Evolutionary conservation across 2,888 invertebrate genomes (phyloP).

Genomic region (Drosophila fungiperda): DNA sequence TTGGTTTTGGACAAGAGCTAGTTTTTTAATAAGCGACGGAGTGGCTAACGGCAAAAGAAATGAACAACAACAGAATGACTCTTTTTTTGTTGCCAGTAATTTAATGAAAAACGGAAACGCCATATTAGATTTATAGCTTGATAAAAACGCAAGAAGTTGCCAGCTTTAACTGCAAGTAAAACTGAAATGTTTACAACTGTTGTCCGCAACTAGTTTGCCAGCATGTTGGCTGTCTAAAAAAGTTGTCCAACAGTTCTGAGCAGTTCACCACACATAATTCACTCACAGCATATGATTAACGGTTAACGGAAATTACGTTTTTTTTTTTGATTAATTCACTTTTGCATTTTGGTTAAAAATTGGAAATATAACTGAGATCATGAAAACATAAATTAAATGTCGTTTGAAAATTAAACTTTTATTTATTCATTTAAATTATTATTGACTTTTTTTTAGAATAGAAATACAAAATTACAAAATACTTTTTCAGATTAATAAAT

Average conservation of each 20-base stretch:
- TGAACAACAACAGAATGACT: slow-evolving; percentile 15
- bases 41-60: slow-evolving; percentile 29
- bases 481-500: neutral
- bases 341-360: neutral
- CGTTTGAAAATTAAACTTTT: neutral
- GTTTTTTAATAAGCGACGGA: slow-evolving; percentile 68
- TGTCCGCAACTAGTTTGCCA: neutral
- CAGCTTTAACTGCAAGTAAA: neutral
- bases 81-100: slow-evolving; percentile 61
- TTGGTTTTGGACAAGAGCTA: slow-evolving; percentile 45
- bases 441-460: neutral
- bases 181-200: neutral
- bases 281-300: neutral
- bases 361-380: neutral
- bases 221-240: neutral
- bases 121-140: slow-evolving; percentile 72
- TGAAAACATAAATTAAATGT: neutral
- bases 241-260: neutral
- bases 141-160: slow-evolving; percentile 42
- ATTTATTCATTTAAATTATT: neutral
- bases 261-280: neutral
- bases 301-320: neutral
- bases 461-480: neutral
- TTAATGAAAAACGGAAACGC: slow-evolving; percentile 78
- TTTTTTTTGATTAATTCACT: neutral